phyloP scores from a whole-genome alignment of 2,888 invertebrate genomes.

The Agrilus cyanescens region DNA sequence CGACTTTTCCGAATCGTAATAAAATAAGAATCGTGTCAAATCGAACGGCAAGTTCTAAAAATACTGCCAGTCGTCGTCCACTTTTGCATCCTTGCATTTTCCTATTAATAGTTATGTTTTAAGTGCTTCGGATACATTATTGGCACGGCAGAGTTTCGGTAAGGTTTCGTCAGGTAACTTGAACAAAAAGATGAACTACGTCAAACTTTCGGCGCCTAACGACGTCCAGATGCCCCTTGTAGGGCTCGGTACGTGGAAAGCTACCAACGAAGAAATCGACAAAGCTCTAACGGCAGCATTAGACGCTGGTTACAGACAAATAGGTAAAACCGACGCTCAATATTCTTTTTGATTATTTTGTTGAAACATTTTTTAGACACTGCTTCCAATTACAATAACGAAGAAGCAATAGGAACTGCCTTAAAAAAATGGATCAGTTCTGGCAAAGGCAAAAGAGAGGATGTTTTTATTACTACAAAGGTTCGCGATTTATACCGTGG shows the following conservation, averaged over 20 bases:
- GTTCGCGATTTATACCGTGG: conserved; percentile 31
- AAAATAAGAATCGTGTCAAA: too few relatives aligned
- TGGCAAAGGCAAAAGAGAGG: conserved; percentile 52
- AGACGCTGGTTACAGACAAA: conserved; percentile 60
- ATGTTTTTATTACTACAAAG: conserved; percentile 73
- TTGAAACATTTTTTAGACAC: conserved; percentile 44
- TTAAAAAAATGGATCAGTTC: conserved; percentile 52
- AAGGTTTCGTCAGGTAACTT: neutral
- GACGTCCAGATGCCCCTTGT: conserved; percentile 54
- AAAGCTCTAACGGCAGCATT: conserved; percentile 51
- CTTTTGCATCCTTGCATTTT: too few relatives aligned
- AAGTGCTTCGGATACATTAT: too few relatives aligned
- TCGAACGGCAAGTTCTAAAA: too few relatives aligned
- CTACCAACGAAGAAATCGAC: conserved; percentile 52
- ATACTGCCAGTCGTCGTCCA: too few relatives aligned
- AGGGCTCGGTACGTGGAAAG: conserved; percentile 65
- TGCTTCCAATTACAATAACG: conserved; percentile 68
- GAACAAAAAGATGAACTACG: conserved; percentile 32
- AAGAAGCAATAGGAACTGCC: conserved; percentile 59
- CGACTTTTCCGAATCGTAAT: too few relatives aligned
- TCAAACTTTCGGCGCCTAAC: conserved; percentile 37
- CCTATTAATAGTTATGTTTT: too few relatives aligned
- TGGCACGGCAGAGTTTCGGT: too few relatives aligned
- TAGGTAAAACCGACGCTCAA: conserved; percentile 33
- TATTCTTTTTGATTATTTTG: neutral